phyloP scores from a whole-genome alignment of 2,113 vertebrate genomes.

The Rana temporaria region DNA sequence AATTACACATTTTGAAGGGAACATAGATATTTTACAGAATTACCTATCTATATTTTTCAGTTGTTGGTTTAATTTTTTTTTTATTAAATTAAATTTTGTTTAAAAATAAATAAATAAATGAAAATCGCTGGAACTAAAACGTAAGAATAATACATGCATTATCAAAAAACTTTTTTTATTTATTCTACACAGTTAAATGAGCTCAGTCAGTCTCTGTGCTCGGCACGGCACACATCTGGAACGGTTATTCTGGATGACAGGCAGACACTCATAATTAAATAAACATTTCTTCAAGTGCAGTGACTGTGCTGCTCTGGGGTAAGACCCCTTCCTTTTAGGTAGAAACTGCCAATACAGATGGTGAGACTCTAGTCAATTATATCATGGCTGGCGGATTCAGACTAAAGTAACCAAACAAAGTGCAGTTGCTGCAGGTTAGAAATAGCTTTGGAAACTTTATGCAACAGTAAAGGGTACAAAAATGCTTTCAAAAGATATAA shows the following conservation, averaged over 20 bases:
- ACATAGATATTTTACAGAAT: too few species aligned
- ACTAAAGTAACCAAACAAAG: background rate
- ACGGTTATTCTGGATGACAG: constrained; percentile 19
- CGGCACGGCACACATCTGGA: constrained; percentile 24
- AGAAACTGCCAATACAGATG: background rate
- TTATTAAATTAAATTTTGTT: too few species aligned
- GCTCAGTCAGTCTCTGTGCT: background rate
- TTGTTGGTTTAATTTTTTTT: too few species aligned
- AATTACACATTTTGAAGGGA: too few species aligned
- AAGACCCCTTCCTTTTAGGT: background rate
- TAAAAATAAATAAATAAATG: too few species aligned
- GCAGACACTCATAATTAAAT: constrained; percentile 26
- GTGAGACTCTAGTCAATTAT: constrained; percentile 3
- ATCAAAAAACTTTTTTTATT: background rate
- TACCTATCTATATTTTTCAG: too few species aligned
- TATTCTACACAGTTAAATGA: background rate
- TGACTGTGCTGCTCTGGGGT: background rate
- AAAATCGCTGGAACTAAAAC: too few species aligned
- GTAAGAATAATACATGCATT: too few species aligned
- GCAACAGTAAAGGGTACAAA: too few species aligned
- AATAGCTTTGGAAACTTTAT: too few species aligned
- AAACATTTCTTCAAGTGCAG: background rate
- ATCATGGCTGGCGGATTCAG: background rate
- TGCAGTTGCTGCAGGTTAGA: too few species aligned
- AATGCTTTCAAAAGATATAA: too few species aligned